A percentile compares a stretch with the other conserved stretches of the same genome.
Evolutionary conservation across 2,888 invertebrate genomes (phyloP).

Genomic region (Oeneis ivallda): DNA sequence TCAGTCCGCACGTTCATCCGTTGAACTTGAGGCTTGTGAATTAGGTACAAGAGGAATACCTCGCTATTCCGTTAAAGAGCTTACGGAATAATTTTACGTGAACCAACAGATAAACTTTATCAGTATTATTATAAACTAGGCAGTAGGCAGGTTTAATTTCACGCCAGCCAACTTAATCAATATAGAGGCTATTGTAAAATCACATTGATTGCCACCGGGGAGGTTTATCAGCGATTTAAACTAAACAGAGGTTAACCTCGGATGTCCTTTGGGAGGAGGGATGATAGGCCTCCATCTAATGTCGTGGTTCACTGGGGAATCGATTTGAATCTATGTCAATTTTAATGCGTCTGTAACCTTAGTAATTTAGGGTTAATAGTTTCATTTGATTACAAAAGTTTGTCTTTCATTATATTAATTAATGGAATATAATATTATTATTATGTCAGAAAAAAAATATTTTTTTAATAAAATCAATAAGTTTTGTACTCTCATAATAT

Average conservation of each 20-base stretch:
- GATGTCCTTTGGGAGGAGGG: slow-evolving; percentile 30
- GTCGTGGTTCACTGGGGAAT: slow-evolving; percentile 32
- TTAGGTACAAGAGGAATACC: too few relatives aligned
- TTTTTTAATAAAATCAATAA: too few relatives aligned
- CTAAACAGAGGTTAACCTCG: slow-evolving; percentile 37
- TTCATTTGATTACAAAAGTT: not conserved
- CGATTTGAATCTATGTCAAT: slow-evolving; percentile 29
- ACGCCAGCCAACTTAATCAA: slow-evolving; percentile 21
- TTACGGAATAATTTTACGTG: not conserved
- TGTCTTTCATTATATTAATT: not conserved
- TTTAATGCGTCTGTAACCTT: slow-evolving; percentile 13
- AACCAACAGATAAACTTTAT: slow-evolving; percentile 4
- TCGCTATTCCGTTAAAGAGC: not conserved
- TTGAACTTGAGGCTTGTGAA: too few relatives aligned
- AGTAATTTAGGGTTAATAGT: slow-evolving; percentile 1
- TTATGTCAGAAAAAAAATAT: too few relatives aligned
- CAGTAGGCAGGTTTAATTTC: slow-evolving; percentile 24
- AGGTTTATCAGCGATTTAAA: slow-evolving; percentile 37
- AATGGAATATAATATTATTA: too few relatives aligned
- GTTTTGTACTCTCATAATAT: too few relatives aligned
- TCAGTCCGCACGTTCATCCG: too few relatives aligned
- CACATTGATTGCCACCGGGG: slow-evolving; percentile 35
- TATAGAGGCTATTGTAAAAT: slow-evolving; percentile 27
- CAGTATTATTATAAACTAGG: slow-evolving; percentile 10
- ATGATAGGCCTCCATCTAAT: slow-evolving; percentile 31